Conservation (phyloP, 1,140 invertebrate species). For the Heliconius hewitsoni region DNA sequence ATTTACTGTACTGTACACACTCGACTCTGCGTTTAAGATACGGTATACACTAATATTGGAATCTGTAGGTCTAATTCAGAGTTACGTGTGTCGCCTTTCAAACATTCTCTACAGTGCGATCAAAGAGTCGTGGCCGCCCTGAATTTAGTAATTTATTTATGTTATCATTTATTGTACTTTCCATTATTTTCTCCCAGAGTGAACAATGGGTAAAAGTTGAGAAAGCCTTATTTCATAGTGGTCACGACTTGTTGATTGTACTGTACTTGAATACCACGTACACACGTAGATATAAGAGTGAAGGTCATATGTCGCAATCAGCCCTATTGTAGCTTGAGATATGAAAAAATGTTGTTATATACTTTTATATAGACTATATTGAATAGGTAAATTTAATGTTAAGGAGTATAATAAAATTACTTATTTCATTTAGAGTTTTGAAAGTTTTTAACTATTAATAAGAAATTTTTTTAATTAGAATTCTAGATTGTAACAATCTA, state of each 20-base stretch:
- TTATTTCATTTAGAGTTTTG: too few species aligned
- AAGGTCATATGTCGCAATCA: slow-evolving; percentile 3
- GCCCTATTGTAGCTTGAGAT: background rate
- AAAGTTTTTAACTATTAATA: too few species aligned
- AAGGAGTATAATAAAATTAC: too few species aligned
- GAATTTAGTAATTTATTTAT: too few species aligned
- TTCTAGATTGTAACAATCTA: too few species aligned
- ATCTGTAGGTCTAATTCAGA: slow-evolving; percentile 6
- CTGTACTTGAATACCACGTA: background rate
- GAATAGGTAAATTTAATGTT: background rate
- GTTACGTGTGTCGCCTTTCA: slow-evolving; percentile 4
- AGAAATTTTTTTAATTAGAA: too few species aligned
- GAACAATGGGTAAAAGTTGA: too few species aligned
- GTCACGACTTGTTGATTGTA: too few species aligned
- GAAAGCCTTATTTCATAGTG: too few species aligned
- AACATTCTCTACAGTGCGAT: background rate
- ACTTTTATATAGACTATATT: background rate
- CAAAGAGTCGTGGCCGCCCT: too few species aligned
- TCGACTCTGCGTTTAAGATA: background rate
- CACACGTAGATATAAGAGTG: background rate
- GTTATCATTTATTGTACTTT: too few species aligned
- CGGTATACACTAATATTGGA: background rate
- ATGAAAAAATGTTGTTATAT: background rate
- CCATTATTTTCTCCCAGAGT: too few species aligned
- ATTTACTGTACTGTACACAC: background rate